These are phyloP conservation scores for Amiota minor DNA, from an alignment of 2,888 invertebrate species.

Conservation along the genomic window DNA sequence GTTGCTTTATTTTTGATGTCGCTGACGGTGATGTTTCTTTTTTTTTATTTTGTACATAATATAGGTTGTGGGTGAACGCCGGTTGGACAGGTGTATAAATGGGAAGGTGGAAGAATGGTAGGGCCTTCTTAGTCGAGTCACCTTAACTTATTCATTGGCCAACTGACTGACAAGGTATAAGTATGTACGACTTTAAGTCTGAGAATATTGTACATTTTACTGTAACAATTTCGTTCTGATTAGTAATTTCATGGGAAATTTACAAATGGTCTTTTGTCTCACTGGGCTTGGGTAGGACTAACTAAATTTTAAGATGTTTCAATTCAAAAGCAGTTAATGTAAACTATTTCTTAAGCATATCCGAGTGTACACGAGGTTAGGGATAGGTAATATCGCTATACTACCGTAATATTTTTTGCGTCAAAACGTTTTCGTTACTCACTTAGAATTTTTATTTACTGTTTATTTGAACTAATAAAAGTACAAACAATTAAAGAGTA, in stretches of 20 bases:
- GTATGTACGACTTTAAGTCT: too few species aligned
- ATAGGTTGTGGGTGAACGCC: conserved; percentile 39
- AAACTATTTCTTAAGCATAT: neutral
- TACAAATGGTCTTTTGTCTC: too few species aligned
- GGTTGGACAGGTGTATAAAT: neutral
- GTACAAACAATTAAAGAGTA: too few species aligned
- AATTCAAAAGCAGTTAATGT: neutral
- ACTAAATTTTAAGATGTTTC: neutral
- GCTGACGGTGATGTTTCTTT: conserved; percentile 52
- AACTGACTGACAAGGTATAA: too few species aligned
- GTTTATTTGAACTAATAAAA: too few species aligned
- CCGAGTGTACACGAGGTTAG: neutral
- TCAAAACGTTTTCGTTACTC: too few species aligned
- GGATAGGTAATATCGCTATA: neutral
- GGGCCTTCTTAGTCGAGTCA: too few species aligned
- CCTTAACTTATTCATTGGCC: too few species aligned
- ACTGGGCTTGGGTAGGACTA: too few species aligned
- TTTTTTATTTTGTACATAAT: conserved; percentile 47
- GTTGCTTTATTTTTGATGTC: conserved; percentile 56
- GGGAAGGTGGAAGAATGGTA: too few species aligned
- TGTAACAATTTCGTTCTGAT: conserved; percentile 58
- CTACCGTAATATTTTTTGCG: too few species aligned
- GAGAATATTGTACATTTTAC: neutral
- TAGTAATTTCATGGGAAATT: conserved; percentile 39
- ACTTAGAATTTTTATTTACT: too few species aligned